Evolutionary conservation across 2,888 invertebrate species (phyloP).

Genomic region (Microchrysa polita): DNA sequence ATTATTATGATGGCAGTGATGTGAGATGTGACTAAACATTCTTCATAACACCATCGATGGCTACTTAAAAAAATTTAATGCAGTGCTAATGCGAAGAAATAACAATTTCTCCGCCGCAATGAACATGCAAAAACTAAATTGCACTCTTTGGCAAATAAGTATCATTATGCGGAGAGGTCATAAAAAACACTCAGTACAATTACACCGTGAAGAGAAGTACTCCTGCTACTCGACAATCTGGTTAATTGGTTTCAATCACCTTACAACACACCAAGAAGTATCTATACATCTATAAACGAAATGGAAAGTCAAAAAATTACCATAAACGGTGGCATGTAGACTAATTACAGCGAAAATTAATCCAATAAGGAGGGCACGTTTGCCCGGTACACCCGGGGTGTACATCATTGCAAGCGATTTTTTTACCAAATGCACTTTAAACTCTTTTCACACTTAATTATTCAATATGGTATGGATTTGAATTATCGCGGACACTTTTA

Average conservation of each 20-base stretch:
- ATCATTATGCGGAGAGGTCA: not conserved
- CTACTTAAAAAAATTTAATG: conserved; percentile 3
- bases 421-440: too few species aligned
- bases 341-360: conserved; percentile 45
- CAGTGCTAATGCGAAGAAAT: not conserved
- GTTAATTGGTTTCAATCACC: conserved; percentile 12
- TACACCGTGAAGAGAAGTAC: too few species aligned
- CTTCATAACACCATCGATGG: not conserved
- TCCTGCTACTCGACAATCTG: too few species aligned
- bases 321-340: conserved; percentile 44
- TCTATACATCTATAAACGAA: conserved; percentile 15
- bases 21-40: conserved; percentile 8
- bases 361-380: conserved; percentile 12
- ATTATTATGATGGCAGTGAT: not conserved
- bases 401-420: conserved; percentile 11
- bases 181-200: conserved; percentile 8
- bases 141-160: not conserved
- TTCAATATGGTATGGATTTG: too few species aligned
- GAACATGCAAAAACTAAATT: not conserved
- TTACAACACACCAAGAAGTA: not conserved
- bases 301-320: conserved; percentile 49
- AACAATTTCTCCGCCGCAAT: conserved; percentile 6
- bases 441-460: too few species aligned
- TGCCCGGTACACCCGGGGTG: conserved; percentile 12
- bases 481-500: too few species aligned